phyloP scores from a whole-genome alignment of 2,797 vertebrate genomes.

The Nannoperca australis region DNA sequence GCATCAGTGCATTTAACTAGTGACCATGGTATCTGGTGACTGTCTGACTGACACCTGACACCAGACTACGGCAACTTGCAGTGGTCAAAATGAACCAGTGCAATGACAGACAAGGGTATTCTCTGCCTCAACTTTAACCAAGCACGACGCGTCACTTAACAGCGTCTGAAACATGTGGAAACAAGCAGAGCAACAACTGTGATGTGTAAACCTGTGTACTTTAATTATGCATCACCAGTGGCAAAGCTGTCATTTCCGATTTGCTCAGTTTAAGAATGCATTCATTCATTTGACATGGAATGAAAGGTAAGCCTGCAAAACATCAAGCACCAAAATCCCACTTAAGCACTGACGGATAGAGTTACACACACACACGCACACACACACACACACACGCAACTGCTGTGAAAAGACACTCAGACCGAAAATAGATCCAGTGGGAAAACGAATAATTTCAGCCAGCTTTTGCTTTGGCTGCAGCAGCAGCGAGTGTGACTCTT shows the following conservation, averaged over 20 bases:
- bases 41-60: constrained; percentile 85
- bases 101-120: constrained; percentile 93
- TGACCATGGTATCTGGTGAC: constrained; percentile 61
- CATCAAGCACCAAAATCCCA: neutral
- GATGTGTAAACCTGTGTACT: neutral
- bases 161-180: neutral
- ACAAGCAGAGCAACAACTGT: neutral
- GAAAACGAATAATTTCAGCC: constrained; percentile 17
- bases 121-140: neutral
- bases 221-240: neutral
- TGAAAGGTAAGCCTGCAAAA: neutral
- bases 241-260: neutral
- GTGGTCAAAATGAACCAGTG: constrained; percentile 80
- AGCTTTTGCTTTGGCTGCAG: constrained; percentile 36
- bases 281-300: neutral
- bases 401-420: constrained; percentile 14
- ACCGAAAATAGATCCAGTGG: constrained; percentile 9
- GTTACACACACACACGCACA: constrained; percentile 5
- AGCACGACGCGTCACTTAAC: constrained; percentile 7
- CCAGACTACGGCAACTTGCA: constrained; percentile 76
- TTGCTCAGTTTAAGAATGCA: neutral
- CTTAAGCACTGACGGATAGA: neutral
- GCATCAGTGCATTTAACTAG: constrained; percentile 7
- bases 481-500: constrained; percentile 25
- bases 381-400: neutral